These are phyloP conservation scores for Aphelocoma coerulescens DNA, from an alignment of 2,113 vertebrate species.

Conservation along the genomic window DNA sequence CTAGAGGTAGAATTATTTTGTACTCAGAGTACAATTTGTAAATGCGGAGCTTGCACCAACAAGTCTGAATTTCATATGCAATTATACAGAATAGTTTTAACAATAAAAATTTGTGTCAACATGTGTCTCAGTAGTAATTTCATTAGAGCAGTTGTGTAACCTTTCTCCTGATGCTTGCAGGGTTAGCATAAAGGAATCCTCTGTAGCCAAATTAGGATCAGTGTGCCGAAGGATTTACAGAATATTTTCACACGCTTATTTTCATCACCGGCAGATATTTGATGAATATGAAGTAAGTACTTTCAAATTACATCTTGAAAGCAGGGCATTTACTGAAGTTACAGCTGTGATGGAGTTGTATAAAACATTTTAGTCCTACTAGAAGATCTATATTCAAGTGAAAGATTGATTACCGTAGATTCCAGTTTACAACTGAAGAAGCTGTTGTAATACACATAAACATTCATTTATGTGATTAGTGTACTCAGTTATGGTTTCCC, in stretches of 20 bases:
- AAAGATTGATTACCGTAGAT: neutral
- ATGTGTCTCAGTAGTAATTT: rapidly evolving
- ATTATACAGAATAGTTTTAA: neutral
- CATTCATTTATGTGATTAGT: neutral
- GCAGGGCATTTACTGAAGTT: neutral
- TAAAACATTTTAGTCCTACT: neutral
- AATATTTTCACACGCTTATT: conserved; percentile 99
- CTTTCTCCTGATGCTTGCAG: conserved; percentile 68
- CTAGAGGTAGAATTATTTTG: neutral
- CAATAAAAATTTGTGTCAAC: neutral
- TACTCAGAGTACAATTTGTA: neutral
- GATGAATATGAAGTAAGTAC: conserved; percentile 95
- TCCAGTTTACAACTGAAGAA: neutral
- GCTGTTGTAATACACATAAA: neutral
- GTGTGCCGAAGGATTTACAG: conserved; percentile 98
- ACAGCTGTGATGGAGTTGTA: neutral
- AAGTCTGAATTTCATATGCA: neutral
- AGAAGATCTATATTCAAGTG: neutral
- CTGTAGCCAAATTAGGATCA: conserved; percentile 97
- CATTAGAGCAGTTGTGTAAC: neutral
- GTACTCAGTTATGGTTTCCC: neutral
- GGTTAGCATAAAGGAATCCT: conserved; percentile 99
- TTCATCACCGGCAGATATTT: conserved; percentile 99
- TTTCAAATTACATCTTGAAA: neutral
- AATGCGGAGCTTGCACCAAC: neutral